Evolutionary conservation across 1,140 invertebrate genomes (phyloP).

Genomic region (Penaeus japonicus): DNA sequence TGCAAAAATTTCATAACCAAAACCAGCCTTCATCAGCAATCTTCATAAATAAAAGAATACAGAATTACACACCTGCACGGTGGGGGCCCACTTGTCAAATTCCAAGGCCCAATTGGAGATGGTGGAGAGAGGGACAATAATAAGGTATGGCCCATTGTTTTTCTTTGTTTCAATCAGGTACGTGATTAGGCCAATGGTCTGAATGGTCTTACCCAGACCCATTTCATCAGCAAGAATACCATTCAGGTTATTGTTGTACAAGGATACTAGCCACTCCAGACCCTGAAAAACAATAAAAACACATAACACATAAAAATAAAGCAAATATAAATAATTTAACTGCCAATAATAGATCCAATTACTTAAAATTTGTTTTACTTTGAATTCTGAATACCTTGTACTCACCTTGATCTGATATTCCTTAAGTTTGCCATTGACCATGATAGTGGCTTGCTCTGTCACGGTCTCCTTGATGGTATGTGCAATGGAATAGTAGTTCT

Average conservation of each 20-base stretch:
- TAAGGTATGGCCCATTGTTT: slow-evolving; percentile 95
- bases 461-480: slow-evolving; percentile 93
- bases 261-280: slow-evolving; percentile 96
- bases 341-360: too few relatives aligned
- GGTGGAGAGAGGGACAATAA: slow-evolving; percentile 97
- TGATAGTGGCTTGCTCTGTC: slow-evolving; percentile 89
- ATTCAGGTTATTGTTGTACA: slow-evolving; percentile 99
- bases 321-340: too few relatives aligned
- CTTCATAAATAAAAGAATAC: slow-evolving; percentile 59
- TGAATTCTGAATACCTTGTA: too few relatives aligned
- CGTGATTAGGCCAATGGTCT: slow-evolving; percentile 94
- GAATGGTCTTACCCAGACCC: slow-evolving; percentile 97
- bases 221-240: slow-evolving; percentile 96
- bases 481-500: slow-evolving; percentile 81
- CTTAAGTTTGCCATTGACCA: slow-evolving; percentile 93
- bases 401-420: slow-evolving; percentile 88
- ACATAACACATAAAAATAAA: slow-evolving; percentile 62
- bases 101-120: slow-evolving; percentile 98
- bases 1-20: too few relatives aligned
- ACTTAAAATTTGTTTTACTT: too few relatives aligned
- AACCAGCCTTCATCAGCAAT: too few relatives aligned
- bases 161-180: slow-evolving; percentile 98
- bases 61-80: slow-evolving; percentile 70
- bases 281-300: slow-evolving; percentile 70
- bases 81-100: slow-evolving; percentile 98